These are phyloP conservation scores for Silurus lanzhouensis DNA, from an alignment of 2,797 vertebrate genomes.

Conservation along the genomic window DNA sequence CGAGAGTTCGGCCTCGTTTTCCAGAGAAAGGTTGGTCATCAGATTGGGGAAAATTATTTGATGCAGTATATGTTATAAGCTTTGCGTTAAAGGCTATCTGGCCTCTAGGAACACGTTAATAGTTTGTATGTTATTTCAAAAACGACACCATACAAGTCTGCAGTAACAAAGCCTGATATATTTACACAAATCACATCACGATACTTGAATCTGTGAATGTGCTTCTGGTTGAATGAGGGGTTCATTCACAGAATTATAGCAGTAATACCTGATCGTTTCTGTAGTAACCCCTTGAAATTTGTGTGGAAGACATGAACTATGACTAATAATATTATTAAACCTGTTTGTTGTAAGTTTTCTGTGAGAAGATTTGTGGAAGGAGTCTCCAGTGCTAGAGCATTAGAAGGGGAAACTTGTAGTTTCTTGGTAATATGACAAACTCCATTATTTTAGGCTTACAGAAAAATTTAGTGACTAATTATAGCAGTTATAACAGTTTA, in stretches of 20 bases:
- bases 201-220: background rate
- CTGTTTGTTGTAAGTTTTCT: background rate
- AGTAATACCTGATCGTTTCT: background rate
- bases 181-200: background rate
- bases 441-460: background rate
- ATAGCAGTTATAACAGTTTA: background rate
- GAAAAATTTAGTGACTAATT: background rate
- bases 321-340: background rate
- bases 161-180: background rate
- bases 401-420: background rate
- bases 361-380: background rate
- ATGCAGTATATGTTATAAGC: background rate
- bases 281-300: background rate
- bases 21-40: slow-evolving; percentile 84
- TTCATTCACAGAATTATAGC: background rate
- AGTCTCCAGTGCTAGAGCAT: background rate
- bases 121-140: background rate
- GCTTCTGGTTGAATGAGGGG: background rate
- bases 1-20: slow-evolving; percentile 93
- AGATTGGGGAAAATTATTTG: background rate
- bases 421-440: background rate
- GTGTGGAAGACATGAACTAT: background rate
- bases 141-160: background rate
- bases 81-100: background rate
- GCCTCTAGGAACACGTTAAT: background rate